These are phyloP conservation scores for Monochamus alternatus DNA, from an alignment of 2,888 invertebrate genomes.

Conservation along the genomic window DNA sequence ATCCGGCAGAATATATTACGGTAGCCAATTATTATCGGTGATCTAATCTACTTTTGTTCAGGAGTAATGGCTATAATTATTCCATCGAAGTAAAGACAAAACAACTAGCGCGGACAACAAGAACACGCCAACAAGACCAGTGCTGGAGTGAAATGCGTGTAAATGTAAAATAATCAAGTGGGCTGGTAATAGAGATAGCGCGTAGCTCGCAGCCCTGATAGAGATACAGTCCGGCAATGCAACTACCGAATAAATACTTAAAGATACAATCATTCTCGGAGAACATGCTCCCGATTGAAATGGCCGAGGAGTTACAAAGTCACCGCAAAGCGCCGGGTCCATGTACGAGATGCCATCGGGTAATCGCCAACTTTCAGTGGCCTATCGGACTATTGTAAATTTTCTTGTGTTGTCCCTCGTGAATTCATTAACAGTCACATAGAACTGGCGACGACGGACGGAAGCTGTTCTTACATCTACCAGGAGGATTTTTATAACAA, in stretches of 20 bases:
- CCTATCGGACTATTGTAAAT: slow-evolving; percentile 57
- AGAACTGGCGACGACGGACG: background rate
- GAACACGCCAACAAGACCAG: slow-evolving; percentile 47
- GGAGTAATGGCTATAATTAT: slow-evolving; percentile 64
- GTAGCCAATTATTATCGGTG: slow-evolving; percentile 62
- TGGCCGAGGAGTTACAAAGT: slow-evolving; percentile 61
- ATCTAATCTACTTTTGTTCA: slow-evolving; percentile 63
- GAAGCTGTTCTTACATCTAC: background rate
- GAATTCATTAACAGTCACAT: slow-evolving; percentile 50
- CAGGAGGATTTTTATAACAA: no score
- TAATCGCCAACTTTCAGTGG: slow-evolving; percentile 52
- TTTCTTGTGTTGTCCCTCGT: slow-evolving; percentile 47
- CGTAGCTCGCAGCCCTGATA: slow-evolving; percentile 67
- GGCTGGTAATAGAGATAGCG: slow-evolving; percentile 69
- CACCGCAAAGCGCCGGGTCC: slow-evolving; percentile 59
- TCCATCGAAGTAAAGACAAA: slow-evolving; percentile 57
- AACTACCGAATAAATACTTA: slow-evolving; percentile 71
- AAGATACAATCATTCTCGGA: slow-evolving; percentile 68
- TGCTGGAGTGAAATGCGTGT: slow-evolving; percentile 66
- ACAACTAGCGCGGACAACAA: slow-evolving; percentile 51
- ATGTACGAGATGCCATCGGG: slow-evolving; percentile 53
- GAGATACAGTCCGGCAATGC: slow-evolving; percentile 67
- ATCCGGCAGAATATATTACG: slow-evolving; percentile 59
- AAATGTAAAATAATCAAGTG: slow-evolving; percentile 70
- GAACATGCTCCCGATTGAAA: slow-evolving; percentile 70